phyloP scores from a whole-genome alignment of 2,797 vertebrate species.

The Babyrousa celebensis region DNA sequence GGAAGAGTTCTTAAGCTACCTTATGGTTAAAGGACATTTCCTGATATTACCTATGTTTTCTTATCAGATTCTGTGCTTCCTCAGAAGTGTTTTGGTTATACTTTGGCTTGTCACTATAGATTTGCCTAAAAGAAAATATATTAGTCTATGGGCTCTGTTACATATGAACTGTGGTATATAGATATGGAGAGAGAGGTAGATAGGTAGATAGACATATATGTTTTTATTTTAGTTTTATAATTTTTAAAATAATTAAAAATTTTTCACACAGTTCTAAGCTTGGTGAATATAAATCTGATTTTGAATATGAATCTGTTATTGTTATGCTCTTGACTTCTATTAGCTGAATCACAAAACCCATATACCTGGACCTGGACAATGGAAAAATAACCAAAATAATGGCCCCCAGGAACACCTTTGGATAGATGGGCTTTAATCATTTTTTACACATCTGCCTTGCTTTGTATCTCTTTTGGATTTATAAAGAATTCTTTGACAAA shows the following conservation, averaged over 20 bases:
- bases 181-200: background rate
- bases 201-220: background rate
- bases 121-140: constrained; percentile 14
- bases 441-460: constrained; percentile 36
- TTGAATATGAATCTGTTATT: constrained; percentile 29
- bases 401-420: background rate
- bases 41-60: constrained; percentile 3
- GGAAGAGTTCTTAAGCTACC: constrained; percentile 5
- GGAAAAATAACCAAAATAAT: constrained; percentile 43
- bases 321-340: constrained; percentile 25
- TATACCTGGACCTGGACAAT: background rate
- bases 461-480: constrained; percentile 50
- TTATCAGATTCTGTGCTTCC: background rate
- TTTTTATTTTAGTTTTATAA: background rate
- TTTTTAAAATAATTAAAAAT: background rate
- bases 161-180: constrained; percentile 28
- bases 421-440: background rate
- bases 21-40: background rate
- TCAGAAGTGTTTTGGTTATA: constrained; percentile 2
- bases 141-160: background rate
- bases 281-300: constrained; percentile 22
- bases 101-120: background rate
- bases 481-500: constrained; percentile 59
- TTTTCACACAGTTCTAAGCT: background rate
- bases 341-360: background rate